A percentile compares a stretch with the other conserved stretches of the same genome.
Evolutionary conservation across 2,888 invertebrate species (phyloP).

Genomic region (Andricus quercusramuli): DNA sequence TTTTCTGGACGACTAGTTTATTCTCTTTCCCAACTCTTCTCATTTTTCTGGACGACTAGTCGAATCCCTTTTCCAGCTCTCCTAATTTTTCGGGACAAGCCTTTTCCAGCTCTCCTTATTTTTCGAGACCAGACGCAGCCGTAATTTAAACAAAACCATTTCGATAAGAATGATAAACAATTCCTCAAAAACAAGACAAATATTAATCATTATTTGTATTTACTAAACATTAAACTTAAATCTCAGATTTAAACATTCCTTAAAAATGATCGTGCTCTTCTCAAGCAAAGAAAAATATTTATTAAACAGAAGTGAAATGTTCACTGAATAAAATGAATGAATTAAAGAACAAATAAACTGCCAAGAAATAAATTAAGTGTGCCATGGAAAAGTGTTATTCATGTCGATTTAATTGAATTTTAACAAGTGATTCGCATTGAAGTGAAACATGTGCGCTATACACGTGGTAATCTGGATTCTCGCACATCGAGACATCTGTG

Average conservation of each 20-base stretch:
- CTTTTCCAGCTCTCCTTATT: no score
- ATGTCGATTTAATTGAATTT: conserved; percentile 25
- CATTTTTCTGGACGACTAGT: no score
- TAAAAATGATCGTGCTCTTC: background rate
- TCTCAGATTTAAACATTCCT: background rate
- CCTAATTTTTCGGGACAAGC: no score
- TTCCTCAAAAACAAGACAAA: background rate
- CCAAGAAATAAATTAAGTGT: conserved; percentile 4
- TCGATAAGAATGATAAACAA: background rate
- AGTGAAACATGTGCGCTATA: conserved; percentile 19
- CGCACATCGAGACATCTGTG: background rate
- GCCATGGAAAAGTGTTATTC: conserved; percentile 16
- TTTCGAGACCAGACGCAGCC: no score
- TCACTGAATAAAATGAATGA: conserved; percentile 26
- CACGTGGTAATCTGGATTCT: conserved; percentile 16
- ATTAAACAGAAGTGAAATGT: conserved; percentile 27
- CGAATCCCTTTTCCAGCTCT: no score
- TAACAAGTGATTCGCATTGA: conserved; percentile 37
- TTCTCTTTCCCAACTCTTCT: no score
- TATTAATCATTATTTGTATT: no score
- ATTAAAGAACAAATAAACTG: background rate
- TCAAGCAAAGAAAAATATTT: no score
- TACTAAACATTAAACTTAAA: no score
- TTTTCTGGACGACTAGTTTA: no score
- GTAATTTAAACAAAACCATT: background rate